These are phyloP conservation scores for Antedon mediterranea DNA, from an alignment of 53 echinoderm and acorn worm genomes.

Conservation along the genomic window DNA sequence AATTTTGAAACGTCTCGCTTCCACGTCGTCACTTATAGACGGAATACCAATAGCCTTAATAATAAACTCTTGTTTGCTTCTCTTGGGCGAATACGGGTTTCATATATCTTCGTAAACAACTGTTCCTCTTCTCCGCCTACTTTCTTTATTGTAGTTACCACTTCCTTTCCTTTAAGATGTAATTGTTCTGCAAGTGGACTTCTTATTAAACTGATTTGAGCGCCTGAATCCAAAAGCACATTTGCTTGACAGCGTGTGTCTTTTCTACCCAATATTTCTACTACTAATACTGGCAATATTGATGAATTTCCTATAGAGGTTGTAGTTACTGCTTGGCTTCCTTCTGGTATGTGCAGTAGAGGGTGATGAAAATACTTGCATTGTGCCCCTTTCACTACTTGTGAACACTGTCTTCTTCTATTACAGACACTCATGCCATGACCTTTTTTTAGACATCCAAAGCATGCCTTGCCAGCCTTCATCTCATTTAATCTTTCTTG, in stretches of 20 bases:
- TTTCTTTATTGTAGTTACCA: slow-evolving; percentile 15
- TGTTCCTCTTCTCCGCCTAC: slow-evolving; percentile 27
- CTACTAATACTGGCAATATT: slow-evolving; percentile 12
- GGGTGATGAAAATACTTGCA: slow-evolving; percentile 19
- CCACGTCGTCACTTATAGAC: slow-evolving; percentile 26
- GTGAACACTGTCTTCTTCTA: slow-evolving; percentile 11
- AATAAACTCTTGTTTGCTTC: neutral
- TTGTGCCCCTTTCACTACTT: slow-evolving; percentile 3
- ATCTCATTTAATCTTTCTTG: slow-evolving; percentile 9
- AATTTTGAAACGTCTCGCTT: slow-evolving; percentile 9
- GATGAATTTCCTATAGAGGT: neutral
- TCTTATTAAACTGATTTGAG: slow-evolving; percentile 27
- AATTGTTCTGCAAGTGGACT: slow-evolving; percentile 12
- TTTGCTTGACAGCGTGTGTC: neutral
- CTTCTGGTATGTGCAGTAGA: slow-evolving; percentile 12
- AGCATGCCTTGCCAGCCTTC: slow-evolving; percentile 34
- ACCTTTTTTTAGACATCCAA: slow-evolving; percentile 48
- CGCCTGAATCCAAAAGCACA: slow-evolving; percentile 26
- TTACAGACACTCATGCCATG: slow-evolving; percentile 9
- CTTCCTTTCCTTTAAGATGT: slow-evolving; percentile 4
- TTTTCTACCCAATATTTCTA: neutral
- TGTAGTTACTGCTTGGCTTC: neutral
- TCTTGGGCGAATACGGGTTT: neutral
- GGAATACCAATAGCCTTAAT: slow-evolving; percentile 19
- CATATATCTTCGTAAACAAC: neutral